phyloP scores from a whole-genome alignment of 2,113 vertebrate genomes.

The Sclerurus mexicanus region DNA sequence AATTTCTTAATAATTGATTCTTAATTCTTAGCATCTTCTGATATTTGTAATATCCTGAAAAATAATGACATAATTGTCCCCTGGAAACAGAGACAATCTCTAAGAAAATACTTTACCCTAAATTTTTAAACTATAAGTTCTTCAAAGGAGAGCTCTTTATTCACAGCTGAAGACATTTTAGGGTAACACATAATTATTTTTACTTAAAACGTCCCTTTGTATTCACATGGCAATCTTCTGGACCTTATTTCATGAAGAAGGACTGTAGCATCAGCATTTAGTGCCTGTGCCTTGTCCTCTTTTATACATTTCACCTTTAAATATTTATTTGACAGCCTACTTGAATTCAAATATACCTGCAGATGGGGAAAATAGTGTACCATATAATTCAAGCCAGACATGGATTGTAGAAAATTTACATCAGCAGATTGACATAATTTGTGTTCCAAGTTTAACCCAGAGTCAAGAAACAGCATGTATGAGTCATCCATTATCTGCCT shows the following conservation, averaged over 20 bases:
- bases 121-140: not conserved
- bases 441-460: slow-evolving; percentile 56
- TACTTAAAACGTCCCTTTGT: not conserved
- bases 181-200: not conserved
- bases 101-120: not conserved
- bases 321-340: slow-evolving; percentile 59
- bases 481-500: slow-evolving; percentile 44
- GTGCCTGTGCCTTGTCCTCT: not conserved
- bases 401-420: slow-evolving; percentile 57
- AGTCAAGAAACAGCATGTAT: slow-evolving; percentile 59
- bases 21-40: slow-evolving; percentile 7
- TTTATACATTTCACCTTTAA: slow-evolving; percentile 41
- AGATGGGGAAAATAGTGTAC: slow-evolving; percentile 37
- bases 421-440: slow-evolving; percentile 57
- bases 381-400: slow-evolving; percentile 30
- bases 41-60: not conserved
- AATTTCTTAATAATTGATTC: slow-evolving; percentile 31
- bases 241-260: not conserved
- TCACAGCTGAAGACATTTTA: not conserved
- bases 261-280: not conserved
- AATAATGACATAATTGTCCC: not conserved
- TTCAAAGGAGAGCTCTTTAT: not conserved
- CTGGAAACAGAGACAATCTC: not conserved
- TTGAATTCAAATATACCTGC: slow-evolving; percentile 66
- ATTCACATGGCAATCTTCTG: not conserved